Evolutionary conservation across 2,888 invertebrate genomes (phyloP).

Genomic region (Thereva nobilitata): DNA sequence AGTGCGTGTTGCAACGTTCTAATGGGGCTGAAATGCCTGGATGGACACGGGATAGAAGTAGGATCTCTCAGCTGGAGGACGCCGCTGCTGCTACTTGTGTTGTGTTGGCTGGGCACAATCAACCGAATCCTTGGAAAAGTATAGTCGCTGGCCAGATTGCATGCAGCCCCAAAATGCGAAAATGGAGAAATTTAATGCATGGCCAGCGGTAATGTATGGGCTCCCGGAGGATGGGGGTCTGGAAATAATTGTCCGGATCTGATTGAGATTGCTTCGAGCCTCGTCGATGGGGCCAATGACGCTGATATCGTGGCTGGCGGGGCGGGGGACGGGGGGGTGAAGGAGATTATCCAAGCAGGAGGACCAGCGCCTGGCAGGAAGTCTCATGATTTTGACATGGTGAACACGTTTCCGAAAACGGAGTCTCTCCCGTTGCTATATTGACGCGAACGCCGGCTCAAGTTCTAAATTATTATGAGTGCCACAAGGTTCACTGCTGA

Average conservation of each 20-base stretch:
- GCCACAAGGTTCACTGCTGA: conserved; percentile 23
- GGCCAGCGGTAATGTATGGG: conserved; percentile 14
- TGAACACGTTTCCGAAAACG: neutral
- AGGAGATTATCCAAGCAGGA: neutral
- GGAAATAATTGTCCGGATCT: conserved; percentile 31
- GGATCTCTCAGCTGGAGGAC: neutral
- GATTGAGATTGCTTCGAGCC: conserved; percentile 28
- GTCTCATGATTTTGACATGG: conserved; percentile 18
- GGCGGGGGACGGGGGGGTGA: conserved; percentile 33
- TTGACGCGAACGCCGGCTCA: conserved; percentile 1
- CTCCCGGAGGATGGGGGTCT: conserved; percentile 20
- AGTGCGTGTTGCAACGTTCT: conserved; percentile 32
- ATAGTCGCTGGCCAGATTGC: conserved; percentile 23
- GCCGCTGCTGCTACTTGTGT: neutral
- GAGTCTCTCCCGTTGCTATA: conserved; percentile 8
- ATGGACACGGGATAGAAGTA: neutral
- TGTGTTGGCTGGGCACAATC: conserved; percentile 7
- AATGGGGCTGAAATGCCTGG: conserved; percentile 5
- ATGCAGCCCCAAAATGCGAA: conserved; percentile 27
- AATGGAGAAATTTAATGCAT: conserved; percentile 34
- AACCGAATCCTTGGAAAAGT: conserved; percentile 33
- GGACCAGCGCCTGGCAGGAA: neutral
- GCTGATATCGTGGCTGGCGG: conserved; percentile 50
- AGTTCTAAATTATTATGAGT: conserved; percentile 16
- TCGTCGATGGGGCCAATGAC: neutral